These are phyloP conservation scores for Kryphioiulus occultus DNA, from an alignment of 2,888 invertebrate species.

Conservation along the genomic window DNA sequence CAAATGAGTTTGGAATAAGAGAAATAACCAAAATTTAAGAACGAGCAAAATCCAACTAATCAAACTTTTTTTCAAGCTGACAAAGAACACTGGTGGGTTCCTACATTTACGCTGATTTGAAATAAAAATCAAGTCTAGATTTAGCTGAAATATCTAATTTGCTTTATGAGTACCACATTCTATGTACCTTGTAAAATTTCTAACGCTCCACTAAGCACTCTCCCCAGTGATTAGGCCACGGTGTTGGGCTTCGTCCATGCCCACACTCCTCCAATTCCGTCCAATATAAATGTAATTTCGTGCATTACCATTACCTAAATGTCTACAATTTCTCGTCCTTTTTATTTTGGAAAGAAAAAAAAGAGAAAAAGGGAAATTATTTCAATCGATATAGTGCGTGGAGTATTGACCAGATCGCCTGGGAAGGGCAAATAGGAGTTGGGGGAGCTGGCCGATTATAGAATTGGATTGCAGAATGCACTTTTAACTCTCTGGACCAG, in stretches of 20 bases:
- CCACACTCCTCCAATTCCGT: constrained; percentile 11
- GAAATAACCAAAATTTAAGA: too few relatives aligned
- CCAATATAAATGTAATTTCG: constrained; percentile 4
- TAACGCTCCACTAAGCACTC: neutral
- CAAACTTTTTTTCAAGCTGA: too few relatives aligned
- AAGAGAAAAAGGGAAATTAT: neutral
- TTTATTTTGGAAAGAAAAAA: neutral
- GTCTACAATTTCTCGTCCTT: constrained; percentile 7
- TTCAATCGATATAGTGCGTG: constrained; percentile 47
- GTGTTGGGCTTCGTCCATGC: neutral
- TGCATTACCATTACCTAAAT: constrained; percentile 24
- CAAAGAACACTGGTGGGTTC: neutral
- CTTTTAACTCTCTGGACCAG: constrained; percentile 44
- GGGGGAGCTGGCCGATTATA: constrained; percentile 43
- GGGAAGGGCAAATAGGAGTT: constrained; percentile 40
- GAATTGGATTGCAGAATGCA: constrained; percentile 38
- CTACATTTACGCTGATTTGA: neutral
- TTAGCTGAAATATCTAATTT: neutral
- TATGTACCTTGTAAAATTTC: neutral
- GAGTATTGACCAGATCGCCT: constrained; percentile 46
- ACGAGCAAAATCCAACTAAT: too few relatives aligned
- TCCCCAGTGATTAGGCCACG: neutral
- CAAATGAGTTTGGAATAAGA: too few relatives aligned
- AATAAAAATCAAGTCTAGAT: neutral
- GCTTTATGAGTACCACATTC: neutral